Evolutionary conservation across 2,888 invertebrate species (phyloP).

Genomic region (Hypomecis atomaria): DNA sequence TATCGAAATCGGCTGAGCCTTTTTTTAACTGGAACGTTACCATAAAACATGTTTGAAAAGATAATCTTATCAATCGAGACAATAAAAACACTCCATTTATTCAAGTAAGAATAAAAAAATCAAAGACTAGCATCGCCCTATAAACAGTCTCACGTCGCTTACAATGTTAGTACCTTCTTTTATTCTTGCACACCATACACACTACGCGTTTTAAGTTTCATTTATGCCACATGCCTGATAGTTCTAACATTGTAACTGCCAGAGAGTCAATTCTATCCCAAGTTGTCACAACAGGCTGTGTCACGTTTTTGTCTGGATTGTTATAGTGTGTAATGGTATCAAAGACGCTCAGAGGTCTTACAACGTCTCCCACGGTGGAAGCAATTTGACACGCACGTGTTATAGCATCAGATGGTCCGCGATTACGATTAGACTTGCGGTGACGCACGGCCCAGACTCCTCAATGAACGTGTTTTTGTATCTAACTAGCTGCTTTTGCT

Average conservation of each 20-base stretch:
- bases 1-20: too few relatives aligned
- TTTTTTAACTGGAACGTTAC: too few relatives aligned
- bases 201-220: slow-evolving; percentile 15
- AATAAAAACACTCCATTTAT: slow-evolving; percentile 25
- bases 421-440: slow-evolving; percentile 61
- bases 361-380: slow-evolving; percentile 79
- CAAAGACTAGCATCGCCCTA: slow-evolving; percentile 23
- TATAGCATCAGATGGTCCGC: slow-evolving; percentile 77
- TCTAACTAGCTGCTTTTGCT: slow-evolving; percentile 62
- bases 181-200: slow-evolving; percentile 16
- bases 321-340: slow-evolving; percentile 42
- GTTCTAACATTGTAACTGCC: not conserved
- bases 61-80: slow-evolving; percentile 16
- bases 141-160: slow-evolving; percentile 28
- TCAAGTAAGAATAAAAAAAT: slow-evolving; percentile 29
- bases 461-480: slow-evolving; percentile 79
- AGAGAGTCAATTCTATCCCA: slow-evolving; percentile 5
- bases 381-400: slow-evolving; percentile 81
- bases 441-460: slow-evolving; percentile 64
- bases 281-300: slow-evolving; percentile 5
- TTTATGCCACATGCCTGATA: slow-evolving; percentile 15
- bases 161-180: slow-evolving; percentile 26
- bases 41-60: slow-evolving; percentile 14
- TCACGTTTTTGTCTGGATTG: slow-evolving; percentile 15
- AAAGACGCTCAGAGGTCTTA: slow-evolving; percentile 50